Percentiles rank a stretch among this genome's conserved stretches.
phyloP scores from a whole-genome alignment of 1,140 invertebrate genomes.

The Drosophila pachea region DNA sequence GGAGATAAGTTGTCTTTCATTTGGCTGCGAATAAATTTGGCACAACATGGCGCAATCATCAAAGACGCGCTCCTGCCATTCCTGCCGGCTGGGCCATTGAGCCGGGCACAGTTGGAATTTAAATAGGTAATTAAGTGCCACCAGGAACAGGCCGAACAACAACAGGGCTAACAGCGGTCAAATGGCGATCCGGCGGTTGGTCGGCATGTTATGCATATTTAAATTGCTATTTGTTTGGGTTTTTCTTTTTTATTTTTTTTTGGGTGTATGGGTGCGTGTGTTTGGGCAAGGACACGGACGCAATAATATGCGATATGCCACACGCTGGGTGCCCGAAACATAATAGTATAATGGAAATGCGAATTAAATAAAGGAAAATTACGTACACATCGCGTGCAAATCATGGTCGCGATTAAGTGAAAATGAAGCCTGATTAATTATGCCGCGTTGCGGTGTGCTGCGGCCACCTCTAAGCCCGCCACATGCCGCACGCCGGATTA shows the following conservation, averaged over 20 bases:
- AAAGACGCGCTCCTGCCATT: conserved; percentile 10
- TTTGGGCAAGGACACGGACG: conserved; percentile 14
- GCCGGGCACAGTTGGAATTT: conserved; percentile 63
- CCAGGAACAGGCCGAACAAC: conserved; percentile 10
- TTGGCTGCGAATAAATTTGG: conserved; percentile 18
- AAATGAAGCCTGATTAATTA: conserved; percentile 74
- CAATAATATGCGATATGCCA: conserved; percentile 51
- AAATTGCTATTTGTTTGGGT: conserved; percentile 54
- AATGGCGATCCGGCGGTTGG: conserved; percentile 17
- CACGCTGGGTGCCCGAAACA: conserved; percentile 28
- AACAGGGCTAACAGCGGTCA: conserved; percentile 24
- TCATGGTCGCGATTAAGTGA: conserved; percentile 69
- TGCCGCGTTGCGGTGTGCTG: conserved; percentile 26
- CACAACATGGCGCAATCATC: conserved; percentile 16
- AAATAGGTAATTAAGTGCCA: conserved; percentile 66
- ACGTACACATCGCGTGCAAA: conserved; percentile 52
- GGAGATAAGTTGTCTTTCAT: conserved; percentile 30
- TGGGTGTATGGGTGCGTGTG: too few species aligned
- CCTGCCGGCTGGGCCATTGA: conserved; percentile 7
- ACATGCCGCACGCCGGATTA: conserved; percentile 42
- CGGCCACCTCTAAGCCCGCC: conserved; percentile 1
- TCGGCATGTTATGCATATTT: conserved; percentile 61
- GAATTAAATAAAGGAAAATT: conserved; percentile 46
- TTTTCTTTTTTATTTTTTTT: conserved; percentile 9
- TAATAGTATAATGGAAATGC: conserved; percentile 16